Conservation (phyloP, 1,140 invertebrate genomes). For the Hypothenemus hampei region DNA sequence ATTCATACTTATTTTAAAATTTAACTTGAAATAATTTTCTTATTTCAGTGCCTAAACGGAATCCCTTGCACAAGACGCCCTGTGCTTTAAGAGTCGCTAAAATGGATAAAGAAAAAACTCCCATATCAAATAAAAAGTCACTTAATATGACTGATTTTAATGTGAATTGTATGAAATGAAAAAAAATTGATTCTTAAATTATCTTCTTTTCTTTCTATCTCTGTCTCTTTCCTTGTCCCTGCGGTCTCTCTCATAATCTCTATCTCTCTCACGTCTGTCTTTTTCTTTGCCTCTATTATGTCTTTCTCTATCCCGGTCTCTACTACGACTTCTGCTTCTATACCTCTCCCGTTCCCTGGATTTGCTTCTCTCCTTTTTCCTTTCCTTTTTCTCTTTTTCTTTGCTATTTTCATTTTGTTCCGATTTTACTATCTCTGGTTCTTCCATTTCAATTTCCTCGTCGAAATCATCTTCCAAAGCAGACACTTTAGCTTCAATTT, state of each 20-base stretch:
- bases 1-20: conserved; percentile 11
- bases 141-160: no score
- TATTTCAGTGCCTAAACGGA: conserved; percentile 25
- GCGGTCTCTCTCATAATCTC: conserved; percentile 41
- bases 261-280: conserved; percentile 6
- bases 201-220: conserved; percentile 39
- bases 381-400: conserved; percentile 39
- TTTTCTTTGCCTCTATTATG: conserved; percentile 17
- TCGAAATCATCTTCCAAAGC: conserved; percentile 92
- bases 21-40: background rate
- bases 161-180: no score
- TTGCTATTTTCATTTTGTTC: conserved; percentile 27
- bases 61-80: conserved; percentile 9
- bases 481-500: conserved; percentile 88
- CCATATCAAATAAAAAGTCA: conserved; percentile 8
- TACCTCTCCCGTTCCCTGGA: conserved; percentile 47
- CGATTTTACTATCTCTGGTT: conserved; percentile 47
- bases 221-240: conserved; percentile 47
- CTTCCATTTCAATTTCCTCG: conserved; percentile 77
- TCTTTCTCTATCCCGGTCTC: conserved; percentile 34
- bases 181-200: conserved; percentile 1
- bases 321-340: conserved; percentile 39
- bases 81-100: conserved; percentile 8
- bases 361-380: conserved; percentile 44
- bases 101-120: conserved; percentile 19